Evolutionary conservation across 1,140 invertebrate genomes (phyloP), one percentile per base, ranked within the genome.

Genomic region (Littorina saxatilis): DNA sequence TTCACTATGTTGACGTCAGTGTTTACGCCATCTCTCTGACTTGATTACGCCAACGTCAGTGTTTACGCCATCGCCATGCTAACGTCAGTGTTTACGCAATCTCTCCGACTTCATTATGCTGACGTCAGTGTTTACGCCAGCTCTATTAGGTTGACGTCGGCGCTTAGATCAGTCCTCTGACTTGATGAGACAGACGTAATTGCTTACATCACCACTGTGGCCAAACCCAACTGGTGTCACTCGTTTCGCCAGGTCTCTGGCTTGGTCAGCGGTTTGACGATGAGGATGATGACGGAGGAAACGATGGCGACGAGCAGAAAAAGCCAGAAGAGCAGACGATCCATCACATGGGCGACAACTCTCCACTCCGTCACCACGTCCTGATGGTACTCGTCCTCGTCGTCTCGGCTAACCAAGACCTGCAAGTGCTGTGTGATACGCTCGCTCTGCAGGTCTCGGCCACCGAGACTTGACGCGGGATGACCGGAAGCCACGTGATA

Each of bases 301-400:
- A 96, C 96, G 35, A 97, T 96, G 55, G 99, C 99, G 17, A 99
- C 97, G 76, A 98, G 95, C 93, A 99, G 99, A 94, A 99, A 99
- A 87, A 99, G 95, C 92, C 98, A 99, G 80, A 99, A 94, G 91
- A 99, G 97, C 74, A 99, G 94, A 87, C 99, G 95, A 94, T 99
- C 99, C 87, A 99, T 99, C 50, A 99, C 98, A 97, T 99, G 98
- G 32, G 98, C 98, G 7, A 99, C 98, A 92, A 99, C 99, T 90
- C 99, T 99, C 99, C 99, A 99, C 93, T 99, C 98, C 55, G 89
- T 87, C 23, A 88, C 86, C 27, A 91, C 84, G 55, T 91, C 84
- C 80, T 85, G 83, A 68, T 88, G 88, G 37, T 85, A 63, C 15
- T 90, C 87, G 27, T 86, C 86, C n/a, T 83, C 76, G 29, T 90